Conservation (phyloP, 2,797 vertebrate genomes). For the Sebastiscus tertius region DNA sequence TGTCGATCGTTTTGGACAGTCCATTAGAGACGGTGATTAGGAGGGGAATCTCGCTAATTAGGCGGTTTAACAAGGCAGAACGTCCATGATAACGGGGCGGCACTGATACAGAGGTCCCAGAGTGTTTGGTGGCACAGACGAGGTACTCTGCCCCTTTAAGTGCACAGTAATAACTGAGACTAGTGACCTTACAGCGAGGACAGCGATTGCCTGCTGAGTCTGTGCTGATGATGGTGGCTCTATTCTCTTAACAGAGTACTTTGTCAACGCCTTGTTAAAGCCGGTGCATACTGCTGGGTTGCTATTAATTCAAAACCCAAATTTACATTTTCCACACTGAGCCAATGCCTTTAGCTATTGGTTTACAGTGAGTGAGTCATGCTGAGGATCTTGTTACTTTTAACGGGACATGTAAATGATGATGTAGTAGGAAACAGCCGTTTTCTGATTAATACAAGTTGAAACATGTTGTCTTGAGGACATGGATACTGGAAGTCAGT, state of each 20-base stretch:
- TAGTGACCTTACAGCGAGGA: slow-evolving; percentile 36
- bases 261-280: slow-evolving; percentile 38
- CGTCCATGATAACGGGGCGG: neutral
- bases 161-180: slow-evolving; percentile 23
- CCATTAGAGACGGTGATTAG: slow-evolving; percentile 68
- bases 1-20: slow-evolving; percentile 64
- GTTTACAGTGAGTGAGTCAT: neutral
- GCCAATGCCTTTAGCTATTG: neutral
- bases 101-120: slow-evolving; percentile 20
- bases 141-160: slow-evolving; percentile 5
- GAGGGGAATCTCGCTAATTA: slow-evolving; percentile 64
- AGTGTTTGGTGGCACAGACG: slow-evolving; percentile 36
- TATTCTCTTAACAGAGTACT: slow-evolving; percentile 16
- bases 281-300: neutral
- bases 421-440: neutral
- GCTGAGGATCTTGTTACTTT: neutral
- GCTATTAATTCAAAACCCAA: slow-evolving; percentile 20
- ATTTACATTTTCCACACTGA: slow-evolving; percentile 31
- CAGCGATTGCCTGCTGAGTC: slow-evolving; percentile 20
- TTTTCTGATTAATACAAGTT: slow-evolving; percentile 8
- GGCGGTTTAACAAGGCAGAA: slow-evolving; percentile 64
- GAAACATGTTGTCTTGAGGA: slow-evolving; percentile 12
- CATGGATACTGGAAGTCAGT: neutral
- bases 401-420: neutral
- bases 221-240: slow-evolving; percentile 2